Conservation (phyloP, 2,888 invertebrate species). For the Leptopilina syphax region DNA sequence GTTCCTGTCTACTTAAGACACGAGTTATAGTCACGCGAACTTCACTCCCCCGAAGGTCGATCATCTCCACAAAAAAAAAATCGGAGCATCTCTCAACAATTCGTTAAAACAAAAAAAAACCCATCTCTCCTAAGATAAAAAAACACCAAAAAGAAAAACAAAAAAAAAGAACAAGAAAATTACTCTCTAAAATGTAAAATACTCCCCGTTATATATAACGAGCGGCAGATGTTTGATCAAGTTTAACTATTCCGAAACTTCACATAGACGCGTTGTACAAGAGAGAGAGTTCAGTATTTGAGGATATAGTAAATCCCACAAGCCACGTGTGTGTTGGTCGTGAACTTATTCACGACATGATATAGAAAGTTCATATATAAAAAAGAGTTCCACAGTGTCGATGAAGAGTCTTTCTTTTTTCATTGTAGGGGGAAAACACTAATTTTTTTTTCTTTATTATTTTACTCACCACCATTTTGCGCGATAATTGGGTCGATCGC, state of each 20-base stretch:
- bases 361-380: slow-evolving; percentile 17
- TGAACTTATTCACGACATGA: slow-evolving; percentile 2
- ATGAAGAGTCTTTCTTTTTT: slow-evolving; percentile 9
- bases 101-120: not conserved
- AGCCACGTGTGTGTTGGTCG: slow-evolving; percentile 16
- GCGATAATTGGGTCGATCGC: slow-evolving; percentile 76
- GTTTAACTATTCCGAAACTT: slow-evolving; percentile 31
- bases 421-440: slow-evolving; percentile 41
- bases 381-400: slow-evolving; percentile 39
- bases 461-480: slow-evolving; percentile 74
- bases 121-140: no score
- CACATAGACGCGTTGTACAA: not conserved
- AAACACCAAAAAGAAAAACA: not conserved
- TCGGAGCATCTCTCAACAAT: slow-evolving; percentile 19
- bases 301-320: slow-evolving; percentile 3
- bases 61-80: not conserved
- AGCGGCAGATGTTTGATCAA: not conserved
- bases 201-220: not conserved
- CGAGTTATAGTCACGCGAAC: slow-evolving; percentile 38
- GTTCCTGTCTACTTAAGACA: slow-evolving; percentile 34
- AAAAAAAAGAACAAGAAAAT: not conserved
- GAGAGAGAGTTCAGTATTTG: slow-evolving; percentile 7
- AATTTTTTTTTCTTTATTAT: slow-evolving; percentile 57
- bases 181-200: not conserved
- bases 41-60: slow-evolving; percentile 10